Evolutionary conservation across 2,113 vertebrate genomes (phyloP), one percentile per base, ranked within the genome.

Genomic region (Formicarius rufipectus): DNA sequence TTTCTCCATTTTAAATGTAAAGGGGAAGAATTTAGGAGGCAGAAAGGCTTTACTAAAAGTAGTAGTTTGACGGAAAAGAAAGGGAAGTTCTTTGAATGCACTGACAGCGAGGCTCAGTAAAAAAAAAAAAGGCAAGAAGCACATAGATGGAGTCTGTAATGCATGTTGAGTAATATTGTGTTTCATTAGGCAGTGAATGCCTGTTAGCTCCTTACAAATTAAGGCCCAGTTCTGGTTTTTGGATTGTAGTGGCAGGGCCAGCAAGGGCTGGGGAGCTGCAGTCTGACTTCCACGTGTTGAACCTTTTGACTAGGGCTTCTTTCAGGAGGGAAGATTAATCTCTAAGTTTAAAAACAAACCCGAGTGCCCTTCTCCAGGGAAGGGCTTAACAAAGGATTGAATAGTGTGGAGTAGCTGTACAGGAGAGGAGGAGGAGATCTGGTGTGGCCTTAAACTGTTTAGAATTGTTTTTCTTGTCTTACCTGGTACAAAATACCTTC

Each of bases 161-260:
- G 84, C 63, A 10, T 59, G 81, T 86, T 75, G 45, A 94, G 87
- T 82, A 97, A 95, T 84, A 86, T 3, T 53, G 56, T 91, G 31
- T 96, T 94, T 97, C 89, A 59, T 96, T 97, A 96, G 92, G 90
- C 88, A 82, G 97, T 59, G 96, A 93, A 87, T 92, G 96, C 96
- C 90, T 91, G 55, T 96, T 96, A 95, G 95, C 87, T 95, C 67
- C 78, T 86, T 83, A 76, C 69, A 95, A 93, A 94, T 95, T 82
- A 91, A 86, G 94, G 93, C 96, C 35, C 64, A 71, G 5, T 20
- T 84, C 75, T 27, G 55, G 37, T 17, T 84, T 85, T 73, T 52
- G 73, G 21, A 0, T 63, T 22, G 47, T 23, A 39, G 67, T 37
- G 52, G 30, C 33, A 42, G 66, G 59, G 72, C 74, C 39, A n/a